These are phyloP conservation scores for Macrotis lagotis DNA, from an alignment of 2,113 vertebrate species.

Conservation along the genomic window DNA sequence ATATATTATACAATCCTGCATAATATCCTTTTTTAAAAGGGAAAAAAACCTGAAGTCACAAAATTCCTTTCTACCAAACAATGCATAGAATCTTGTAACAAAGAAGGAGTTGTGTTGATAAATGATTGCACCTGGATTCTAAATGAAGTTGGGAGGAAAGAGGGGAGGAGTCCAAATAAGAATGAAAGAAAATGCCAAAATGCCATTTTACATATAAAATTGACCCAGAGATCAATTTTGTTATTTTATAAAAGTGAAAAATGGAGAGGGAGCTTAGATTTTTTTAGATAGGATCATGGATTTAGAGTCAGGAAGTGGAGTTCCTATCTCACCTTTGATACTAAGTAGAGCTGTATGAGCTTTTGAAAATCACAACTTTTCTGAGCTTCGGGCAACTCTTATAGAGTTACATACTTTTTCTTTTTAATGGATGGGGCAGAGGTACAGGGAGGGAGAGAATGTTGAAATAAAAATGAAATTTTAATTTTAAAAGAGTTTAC, in stretches of 20 bases:
- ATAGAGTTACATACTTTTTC: not conserved
- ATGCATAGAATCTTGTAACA: conserved; percentile 3
- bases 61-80: not conserved
- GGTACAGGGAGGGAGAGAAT: not conserved
- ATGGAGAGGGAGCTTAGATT: not conserved
- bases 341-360: too few species aligned
- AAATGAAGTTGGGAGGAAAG: not conserved
- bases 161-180: not conserved
- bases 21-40: not conserved
- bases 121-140: not conserved
- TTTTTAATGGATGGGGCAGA: not conserved
- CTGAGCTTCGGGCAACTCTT: not conserved
- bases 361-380: not conserved
- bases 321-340: not conserved
- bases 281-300: not conserved
- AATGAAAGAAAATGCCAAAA: not conserved
- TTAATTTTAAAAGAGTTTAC: not conserved
- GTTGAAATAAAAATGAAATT: not conserved
- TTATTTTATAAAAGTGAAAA: not conserved
- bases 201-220: not conserved
- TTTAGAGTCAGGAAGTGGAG: not conserved
- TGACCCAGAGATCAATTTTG: not conserved
- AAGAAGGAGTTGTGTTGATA: not conserved
- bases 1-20: not conserved
- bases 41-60: not conserved